Conservation (phyloP, 2,113 vertebrate genomes). For the Ictalurus punctatus region DNA sequence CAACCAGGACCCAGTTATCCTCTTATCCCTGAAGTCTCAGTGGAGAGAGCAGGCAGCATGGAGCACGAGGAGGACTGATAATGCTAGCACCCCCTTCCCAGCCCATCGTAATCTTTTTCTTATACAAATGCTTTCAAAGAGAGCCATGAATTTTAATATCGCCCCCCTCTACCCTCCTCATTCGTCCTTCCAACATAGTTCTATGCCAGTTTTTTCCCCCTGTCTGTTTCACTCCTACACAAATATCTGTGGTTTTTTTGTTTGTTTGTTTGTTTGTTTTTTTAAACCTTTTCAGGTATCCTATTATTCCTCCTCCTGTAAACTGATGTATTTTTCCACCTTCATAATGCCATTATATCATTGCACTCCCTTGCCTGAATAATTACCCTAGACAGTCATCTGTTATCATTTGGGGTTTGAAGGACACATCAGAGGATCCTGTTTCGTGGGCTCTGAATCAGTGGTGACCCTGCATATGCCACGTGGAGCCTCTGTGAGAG, state of each 20-base stretch:
- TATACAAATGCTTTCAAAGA: constrained; percentile 92
- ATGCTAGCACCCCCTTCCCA: constrained; percentile 69
- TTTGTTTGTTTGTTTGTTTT: not conserved
- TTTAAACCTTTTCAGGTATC: constrained; percentile 6
- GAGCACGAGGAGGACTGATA: constrained; percentile 90
- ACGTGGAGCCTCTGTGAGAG: constrained; percentile 45
- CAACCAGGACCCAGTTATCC: constrained; percentile 74
- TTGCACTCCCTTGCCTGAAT: constrained; percentile 42
- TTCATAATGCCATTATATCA: constrained; percentile 42
- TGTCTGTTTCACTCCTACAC: not conserved
- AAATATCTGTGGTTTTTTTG: not conserved
- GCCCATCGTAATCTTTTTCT: constrained; percentile 90
- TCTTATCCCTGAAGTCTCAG: constrained; percentile 88
- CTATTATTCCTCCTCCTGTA: constrained; percentile 24
- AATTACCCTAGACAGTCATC: constrained; percentile 49
- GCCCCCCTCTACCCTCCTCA: constrained; percentile 77
- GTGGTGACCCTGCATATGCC: constrained; percentile 33
- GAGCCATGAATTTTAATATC: constrained; percentile 96
- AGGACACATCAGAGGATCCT: constrained; percentile 47
- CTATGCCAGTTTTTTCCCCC: constrained; percentile 12
- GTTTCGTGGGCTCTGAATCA: constrained; percentile 34
- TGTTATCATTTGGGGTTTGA: constrained; percentile 53
- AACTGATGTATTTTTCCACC: not conserved
- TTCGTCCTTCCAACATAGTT: constrained; percentile 34
- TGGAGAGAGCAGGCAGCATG: constrained; percentile 87